A percentile compares a stretch with the other conserved stretches of the same genome.
phyloP scores from a whole-genome alignment of 53 echinoderm and acorn worm species.

The Apostichopus leukothele region DNA sequence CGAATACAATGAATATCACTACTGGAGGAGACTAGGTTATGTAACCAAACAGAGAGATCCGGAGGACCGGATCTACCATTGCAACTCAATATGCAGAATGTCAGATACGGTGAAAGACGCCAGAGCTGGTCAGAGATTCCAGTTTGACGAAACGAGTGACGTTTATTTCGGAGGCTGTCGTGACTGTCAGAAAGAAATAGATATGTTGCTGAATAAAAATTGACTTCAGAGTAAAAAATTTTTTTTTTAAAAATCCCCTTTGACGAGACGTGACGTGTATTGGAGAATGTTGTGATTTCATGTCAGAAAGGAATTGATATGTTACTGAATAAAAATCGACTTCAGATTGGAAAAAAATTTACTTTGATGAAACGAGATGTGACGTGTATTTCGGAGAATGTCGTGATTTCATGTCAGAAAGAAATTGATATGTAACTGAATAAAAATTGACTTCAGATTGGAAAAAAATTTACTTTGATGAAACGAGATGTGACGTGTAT shows the following conservation, averaged over 20 bases:
- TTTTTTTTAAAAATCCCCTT: too few relatives aligned
- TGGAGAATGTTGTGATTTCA: too few relatives aligned
- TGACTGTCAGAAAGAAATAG: conserved; percentile 29
- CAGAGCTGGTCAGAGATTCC: background rate
- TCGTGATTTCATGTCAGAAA: too few relatives aligned
- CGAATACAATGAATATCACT: conserved; percentile 17
- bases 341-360: background rate
- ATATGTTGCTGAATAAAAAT: background rate
- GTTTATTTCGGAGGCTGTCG: conserved; percentile 35
- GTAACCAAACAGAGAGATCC: background rate
- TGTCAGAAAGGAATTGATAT: conserved; percentile 26
- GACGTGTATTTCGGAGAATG: too few relatives aligned
- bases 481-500: background rate
- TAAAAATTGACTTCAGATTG: background rate
- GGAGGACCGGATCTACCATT: conserved; percentile 2
- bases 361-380: too few relatives aligned
- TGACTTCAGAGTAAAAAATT: background rate
- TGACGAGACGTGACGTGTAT: too few relatives aligned
- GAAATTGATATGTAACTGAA: too few relatives aligned
- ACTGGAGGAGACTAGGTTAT: conserved; percentile 34
- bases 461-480: background rate
- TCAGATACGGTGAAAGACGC: background rate
- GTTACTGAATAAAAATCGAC: background rate
- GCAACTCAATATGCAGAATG: conserved; percentile 27
- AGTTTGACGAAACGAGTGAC: conserved; percentile 20